Base-by-base conservation (phyloP, 2,888 invertebrate species). In the Limnephilus marmoratus region DNA sequence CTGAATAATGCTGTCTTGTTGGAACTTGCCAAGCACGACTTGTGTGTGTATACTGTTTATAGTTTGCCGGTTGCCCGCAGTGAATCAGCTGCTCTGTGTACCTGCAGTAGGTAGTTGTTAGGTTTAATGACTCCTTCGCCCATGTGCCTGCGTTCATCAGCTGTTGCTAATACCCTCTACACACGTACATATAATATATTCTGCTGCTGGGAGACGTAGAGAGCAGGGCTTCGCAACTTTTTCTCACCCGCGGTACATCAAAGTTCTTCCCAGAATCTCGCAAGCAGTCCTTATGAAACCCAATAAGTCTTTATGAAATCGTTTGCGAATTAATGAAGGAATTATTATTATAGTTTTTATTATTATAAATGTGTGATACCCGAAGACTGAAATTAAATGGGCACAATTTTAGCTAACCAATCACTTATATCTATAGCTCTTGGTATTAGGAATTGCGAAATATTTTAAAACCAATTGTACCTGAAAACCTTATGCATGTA, bases 71-170 rank as follows among this genome's bases (percentile, higher is more conserved):
- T 24, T 2, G 68, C 41, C 85, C 85, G 85, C 85, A 49, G 86
- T 49, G 86, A 86, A 86, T 86, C 86, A 86, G 86, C 86, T 49
- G 86, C 34, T 34, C 5, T 24, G 15, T 82, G 82, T 31, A 34
- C 81, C 81, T 81, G 31, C 82, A 82, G 15, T 82, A 82, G 82
- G 31, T 34, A 82, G 82, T 82, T 18, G 31, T 49, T 29, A 13
- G 34, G 86, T 86, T 86, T 41, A 86, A 45, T 86, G 86, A 86
- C 86, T n/a, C 86, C 86, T n/a, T 11, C 86, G 86, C 86, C 82
- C 82, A 82, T 86, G 86, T n/a, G 41, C 45, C 49, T 86, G 86
- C 41, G 29, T 45, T 86, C 86, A 86, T 86, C 86, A 86, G 86
- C 86, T 86, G 86, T 86, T 86, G 45, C 41, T 86, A 86, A 41